Conservation (phyloP, 2,888 invertebrate genomes). For the Gortyna flavago region DNA sequence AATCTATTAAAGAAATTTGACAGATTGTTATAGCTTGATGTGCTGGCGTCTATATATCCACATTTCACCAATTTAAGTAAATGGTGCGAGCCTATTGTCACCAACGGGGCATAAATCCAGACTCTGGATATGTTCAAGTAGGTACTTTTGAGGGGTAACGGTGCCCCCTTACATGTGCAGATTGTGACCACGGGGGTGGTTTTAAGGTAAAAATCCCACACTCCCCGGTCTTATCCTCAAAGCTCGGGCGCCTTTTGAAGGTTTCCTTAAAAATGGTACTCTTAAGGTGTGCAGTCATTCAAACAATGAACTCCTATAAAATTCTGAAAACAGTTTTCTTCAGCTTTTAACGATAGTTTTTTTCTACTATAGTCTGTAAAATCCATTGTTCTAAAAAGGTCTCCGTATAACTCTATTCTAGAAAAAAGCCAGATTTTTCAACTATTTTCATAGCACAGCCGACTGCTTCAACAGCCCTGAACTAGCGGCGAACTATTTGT, state of each 20-base stretch:
- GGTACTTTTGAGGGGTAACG: not conserved
- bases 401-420: not conserved
- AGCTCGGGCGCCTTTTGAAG: too few species aligned
- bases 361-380: not conserved
- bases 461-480: not conserved
- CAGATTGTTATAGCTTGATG: too few species aligned
- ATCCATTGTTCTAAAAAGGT: not conserved
- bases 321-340: not conserved
- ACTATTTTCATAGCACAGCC: not conserved
- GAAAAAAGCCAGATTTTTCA: not conserved
- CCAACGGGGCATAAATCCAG: not conserved
- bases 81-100: not conserved
- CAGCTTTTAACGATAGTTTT: not conserved
- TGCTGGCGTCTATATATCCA: too few species aligned
- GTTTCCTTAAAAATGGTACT: not conserved
- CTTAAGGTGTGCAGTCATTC: not conserved
- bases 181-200: not conserved
- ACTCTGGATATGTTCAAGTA: not conserved
- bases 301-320: not conserved
- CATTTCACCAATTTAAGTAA: not conserved
- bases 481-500: conserved; percentile 23
- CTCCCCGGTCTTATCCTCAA: too few species aligned
- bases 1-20: too few species aligned
- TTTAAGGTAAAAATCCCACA: not conserved
- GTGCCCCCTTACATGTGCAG: not conserved